Percentiles rank a stretch among this genome's conserved stretches.
Evolutionary conservation across 2,888 invertebrate genomes (phyloP).

Genomic region (Hymenopus coronatus): DNA sequence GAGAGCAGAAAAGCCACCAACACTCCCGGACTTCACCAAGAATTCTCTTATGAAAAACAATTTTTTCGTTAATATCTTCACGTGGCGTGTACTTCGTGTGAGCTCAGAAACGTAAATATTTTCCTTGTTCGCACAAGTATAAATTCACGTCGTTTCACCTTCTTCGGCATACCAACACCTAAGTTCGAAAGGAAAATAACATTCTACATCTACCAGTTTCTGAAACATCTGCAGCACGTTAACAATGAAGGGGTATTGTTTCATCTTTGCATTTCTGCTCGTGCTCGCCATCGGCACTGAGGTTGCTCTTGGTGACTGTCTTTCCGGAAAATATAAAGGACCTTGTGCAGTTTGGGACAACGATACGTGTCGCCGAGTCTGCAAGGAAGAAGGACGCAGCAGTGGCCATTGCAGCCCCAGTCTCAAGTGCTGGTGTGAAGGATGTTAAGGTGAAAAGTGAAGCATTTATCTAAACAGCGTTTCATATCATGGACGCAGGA

Average conservation of each 20-base stretch:
- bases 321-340: neutral
- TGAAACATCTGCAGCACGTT: neutral
- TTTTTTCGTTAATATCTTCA: too few relatives aligned
- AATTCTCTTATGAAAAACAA: too few relatives aligned
- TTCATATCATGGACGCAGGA: too few relatives aligned
- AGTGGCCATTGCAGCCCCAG: neutral
- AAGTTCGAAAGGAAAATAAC: neutral
- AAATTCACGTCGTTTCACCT: neutral
- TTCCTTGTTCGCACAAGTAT: neutral
- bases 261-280: neutral
- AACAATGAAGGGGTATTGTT: neutral
- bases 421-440: conserved; percentile 1
- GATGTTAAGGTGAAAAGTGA: neutral
- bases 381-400: neutral
- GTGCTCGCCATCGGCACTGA: neutral
- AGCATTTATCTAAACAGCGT: too few relatives aligned
- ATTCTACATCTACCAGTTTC: neutral
- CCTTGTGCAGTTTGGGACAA: conserved; percentile 4
- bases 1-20: too few relatives aligned
- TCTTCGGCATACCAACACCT: neutral
- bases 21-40: too few relatives aligned
- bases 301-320: neutral
- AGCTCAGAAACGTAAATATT: neutral
- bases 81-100: too few relatives aligned
- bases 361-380: neutral